Evolutionary conservation across 2,113 vertebrate species (phyloP), one percentile per base, ranked within the genome.

Genomic region (Pelecanoides urinatrix): DNA sequence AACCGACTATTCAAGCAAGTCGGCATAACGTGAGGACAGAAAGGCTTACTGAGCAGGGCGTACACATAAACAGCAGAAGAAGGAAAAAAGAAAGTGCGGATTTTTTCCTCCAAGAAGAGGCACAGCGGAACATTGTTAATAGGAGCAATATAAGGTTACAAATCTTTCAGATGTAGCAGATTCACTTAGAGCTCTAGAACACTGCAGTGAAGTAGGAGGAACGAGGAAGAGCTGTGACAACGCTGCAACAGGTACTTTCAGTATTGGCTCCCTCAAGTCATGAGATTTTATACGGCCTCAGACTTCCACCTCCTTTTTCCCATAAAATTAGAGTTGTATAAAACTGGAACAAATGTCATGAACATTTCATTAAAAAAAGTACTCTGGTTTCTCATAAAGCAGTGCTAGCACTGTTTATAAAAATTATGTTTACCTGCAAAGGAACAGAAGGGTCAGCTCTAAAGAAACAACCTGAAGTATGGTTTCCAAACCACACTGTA

Each of bases 1-100:
- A 0, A 61, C 53, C 21, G 19, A 3, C 50, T 6, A 0, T 4
- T 6, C 12, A 2, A 26, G n/a, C 12, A 1, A 32, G 32, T 3
- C 6, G 36, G 66, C 26, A 16, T 8, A 9, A 11, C 9, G 6
- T 1, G 22, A 18, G 34, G 56, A 5, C 2, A 18, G 63, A 4
- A 34, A 3, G 18, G 62, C n/a, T 27, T 2, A 13, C 5, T 5
- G 22, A 34, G 81, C 26, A 25, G 66, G 25, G 20, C 34, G 7
- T 6, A 12, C 15, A 3, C 29, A 0, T 4, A 4, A 22, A 53
- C 9, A 10, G 75, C 53, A 12, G 21, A 30, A 45, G 30, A 17
- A 27, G 12, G 16, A 20, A 10, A 26, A 9, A 23, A n/a, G 3
- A 19, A 14, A 11, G 6, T 4, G 55, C 5, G 40, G 5, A 12